phyloP scores from a whole-genome alignment of 2,113 vertebrate species.

The Hassar affinis region DNA sequence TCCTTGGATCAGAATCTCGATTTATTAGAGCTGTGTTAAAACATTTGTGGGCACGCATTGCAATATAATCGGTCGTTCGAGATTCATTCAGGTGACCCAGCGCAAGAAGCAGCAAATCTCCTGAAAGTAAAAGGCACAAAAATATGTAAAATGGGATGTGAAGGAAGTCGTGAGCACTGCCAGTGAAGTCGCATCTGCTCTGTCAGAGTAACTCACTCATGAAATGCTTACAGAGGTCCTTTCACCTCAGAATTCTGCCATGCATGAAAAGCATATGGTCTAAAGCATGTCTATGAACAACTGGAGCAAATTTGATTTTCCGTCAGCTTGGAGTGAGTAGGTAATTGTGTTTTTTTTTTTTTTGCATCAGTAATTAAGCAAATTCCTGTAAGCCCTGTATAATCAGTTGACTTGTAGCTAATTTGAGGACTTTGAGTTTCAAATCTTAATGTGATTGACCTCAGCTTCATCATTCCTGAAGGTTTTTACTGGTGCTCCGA shows the following conservation, averaged over 20 bases:
- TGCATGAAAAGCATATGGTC: neutral
- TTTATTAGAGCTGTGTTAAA: neutral
- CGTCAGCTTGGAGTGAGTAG: neutral
- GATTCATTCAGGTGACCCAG: neutral
- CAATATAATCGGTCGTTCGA: neutral
- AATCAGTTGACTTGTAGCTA: constrained; percentile 8
- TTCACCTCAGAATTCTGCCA: neutral
- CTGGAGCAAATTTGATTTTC: neutral
- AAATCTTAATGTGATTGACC: constrained; percentile 30
- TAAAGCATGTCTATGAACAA: neutral
- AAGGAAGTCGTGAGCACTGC: neutral
- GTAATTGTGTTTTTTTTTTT: neutral
- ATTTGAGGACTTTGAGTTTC: constrained; percentile 29
- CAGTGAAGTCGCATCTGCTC: neutral
- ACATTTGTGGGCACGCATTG: neutral
- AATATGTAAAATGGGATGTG: neutral
- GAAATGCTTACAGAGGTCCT: neutral
- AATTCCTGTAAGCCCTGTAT: neutral
- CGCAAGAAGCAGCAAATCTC: neutral
- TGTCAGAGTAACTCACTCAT: neutral
- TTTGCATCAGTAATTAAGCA: constrained; percentile 15
- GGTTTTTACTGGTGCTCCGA: neutral
- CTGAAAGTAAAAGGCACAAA: neutral
- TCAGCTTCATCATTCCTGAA: neutral
- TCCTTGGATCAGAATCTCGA: neutral